Base-by-base conservation (phyloP, 2,888 invertebrate genomes). In the Sesia bembeciformis region DNA sequence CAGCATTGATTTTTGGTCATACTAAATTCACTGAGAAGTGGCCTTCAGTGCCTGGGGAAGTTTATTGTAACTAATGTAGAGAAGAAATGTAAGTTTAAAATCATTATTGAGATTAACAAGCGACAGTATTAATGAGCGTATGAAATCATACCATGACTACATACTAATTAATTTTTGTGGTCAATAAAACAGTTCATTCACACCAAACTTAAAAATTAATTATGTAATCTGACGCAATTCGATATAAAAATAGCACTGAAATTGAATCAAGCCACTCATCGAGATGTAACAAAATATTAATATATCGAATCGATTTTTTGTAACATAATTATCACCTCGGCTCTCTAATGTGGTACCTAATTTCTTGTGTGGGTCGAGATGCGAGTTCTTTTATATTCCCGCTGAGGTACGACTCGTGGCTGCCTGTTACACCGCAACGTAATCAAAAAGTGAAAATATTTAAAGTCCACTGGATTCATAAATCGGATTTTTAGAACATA, bases 301-400 rank as follows among this genome's bases (percentile, higher is more conserved):
- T 75, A 82, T 79, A 75, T 81, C 76, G 78, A 69, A 78, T 78
- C 72, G 70, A 77, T 80, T 85, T 86, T 86, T 86, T 86, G 76
- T 82, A 81, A 81, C 72, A 68, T 86, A 86, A 88, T 88, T 88
- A 87, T 86, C 88, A 85, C 87, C 84, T 87, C 72, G 68, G 70
- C 76, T 75, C 78, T 83, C 81, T 85, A 84, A 86, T 86, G 81
- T 78, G 81, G 77, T 80, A 78, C 83, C 84, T 84, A 85, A 87
- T 87, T 84, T 81, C 83, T 77, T 80, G 83, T 82, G 84, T 85
- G 84, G 85, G 84, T 80, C 76, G 81, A 72, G 60, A 67, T 62
- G 73, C 70, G 69, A 73, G 73, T 68, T 75, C 79, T 84, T 86
- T 85, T 86, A 84, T 85, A 76, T 78, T 71, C 73, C 74, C 76